Conservation (phyloP, 2,888 invertebrate genomes). For the Latrodectus elegans region DNA sequence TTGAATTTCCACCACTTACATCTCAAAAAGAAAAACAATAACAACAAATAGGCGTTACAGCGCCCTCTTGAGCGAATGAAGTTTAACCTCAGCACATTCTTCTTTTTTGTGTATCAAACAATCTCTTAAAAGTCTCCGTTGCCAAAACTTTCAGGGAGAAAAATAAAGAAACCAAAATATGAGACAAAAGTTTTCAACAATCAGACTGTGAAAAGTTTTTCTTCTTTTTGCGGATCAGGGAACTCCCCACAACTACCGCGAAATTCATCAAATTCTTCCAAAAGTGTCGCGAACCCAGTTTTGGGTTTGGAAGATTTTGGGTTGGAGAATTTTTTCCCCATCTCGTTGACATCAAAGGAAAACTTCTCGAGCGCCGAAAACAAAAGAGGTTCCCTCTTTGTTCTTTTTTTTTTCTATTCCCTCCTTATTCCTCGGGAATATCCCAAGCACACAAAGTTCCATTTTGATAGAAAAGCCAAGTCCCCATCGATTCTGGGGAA, state of each 20-base stretch:
- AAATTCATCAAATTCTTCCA: slow-evolving; percentile 2
- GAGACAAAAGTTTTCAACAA: background rate
- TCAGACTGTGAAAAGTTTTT: background rate
- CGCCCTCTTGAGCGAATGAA: too few species aligned
- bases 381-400: slow-evolving; percentile 25
- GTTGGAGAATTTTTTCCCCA: background rate
- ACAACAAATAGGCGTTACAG: too few species aligned
- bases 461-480: slow-evolving; percentile 23
- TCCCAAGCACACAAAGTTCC: slow-evolving; percentile 1
- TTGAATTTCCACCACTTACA: too few species aligned
- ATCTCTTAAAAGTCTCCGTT: background rate
- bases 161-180: background rate
- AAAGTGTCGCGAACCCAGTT: background rate
- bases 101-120: too few species aligned
- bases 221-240: background rate
- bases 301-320: background rate
- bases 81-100: too few species aligned
- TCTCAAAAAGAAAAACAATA: too few species aligned
- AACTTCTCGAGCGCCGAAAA: slow-evolving; percentile 20
- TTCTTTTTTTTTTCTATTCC: background rate
- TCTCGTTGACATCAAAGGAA: slow-evolving; percentile 32
- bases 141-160: background rate
- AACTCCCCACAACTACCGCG: background rate
- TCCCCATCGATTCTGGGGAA: slow-evolving; percentile 21
- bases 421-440: too few species aligned